Evolutionary conservation across 1,140 invertebrate species (phyloP).

Genomic region (Calosoma granatense): DNA sequence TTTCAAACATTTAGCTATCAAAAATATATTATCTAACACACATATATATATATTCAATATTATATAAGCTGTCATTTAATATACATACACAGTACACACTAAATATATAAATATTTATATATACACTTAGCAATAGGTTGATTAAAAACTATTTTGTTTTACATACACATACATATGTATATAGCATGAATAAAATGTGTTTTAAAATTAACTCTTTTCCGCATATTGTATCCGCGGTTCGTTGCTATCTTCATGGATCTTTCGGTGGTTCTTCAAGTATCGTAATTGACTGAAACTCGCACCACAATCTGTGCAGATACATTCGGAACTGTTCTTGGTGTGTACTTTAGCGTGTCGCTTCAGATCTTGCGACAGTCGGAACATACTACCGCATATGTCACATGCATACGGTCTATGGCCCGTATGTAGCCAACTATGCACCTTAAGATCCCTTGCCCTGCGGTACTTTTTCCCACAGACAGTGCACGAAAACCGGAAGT

Average conservation of each 20-base stretch:
- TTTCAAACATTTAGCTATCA: no score
- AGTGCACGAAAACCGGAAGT: constrained; percentile 91
- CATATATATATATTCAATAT: no score
- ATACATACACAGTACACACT: not conserved
- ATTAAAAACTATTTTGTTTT: no score
- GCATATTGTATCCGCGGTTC: no score
- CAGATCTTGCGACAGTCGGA: constrained; percentile 21
- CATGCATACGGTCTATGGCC: constrained; percentile 33
- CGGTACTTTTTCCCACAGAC: constrained; percentile 51
- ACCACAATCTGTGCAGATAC: constrained; percentile 20
- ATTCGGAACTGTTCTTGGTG: constrained; percentile 7
- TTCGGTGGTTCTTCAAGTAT: constrained; percentile 23
- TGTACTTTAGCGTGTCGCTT: constrained; percentile 23
- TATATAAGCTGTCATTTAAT: not conserved
- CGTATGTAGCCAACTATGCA: constrained; percentile 40
- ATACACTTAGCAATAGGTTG: no score
- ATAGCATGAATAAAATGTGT: not conserved
- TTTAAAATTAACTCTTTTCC: not conserved
- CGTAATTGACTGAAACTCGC: constrained; percentile 22
- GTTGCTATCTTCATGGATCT: constrained; percentile 14
- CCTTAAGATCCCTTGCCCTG: constrained; percentile 20
- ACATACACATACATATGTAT: no score
- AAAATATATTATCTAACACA: no score
- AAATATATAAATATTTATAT: no score
- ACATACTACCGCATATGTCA: constrained; percentile 19